Percentiles rank a stretch among this genome's conserved stretches.
These are phyloP conservation scores for Campylomormyrus tamandua DNA, from an alignment of 2,113 vertebrate genomes.

Conservation along the genomic window DNA sequence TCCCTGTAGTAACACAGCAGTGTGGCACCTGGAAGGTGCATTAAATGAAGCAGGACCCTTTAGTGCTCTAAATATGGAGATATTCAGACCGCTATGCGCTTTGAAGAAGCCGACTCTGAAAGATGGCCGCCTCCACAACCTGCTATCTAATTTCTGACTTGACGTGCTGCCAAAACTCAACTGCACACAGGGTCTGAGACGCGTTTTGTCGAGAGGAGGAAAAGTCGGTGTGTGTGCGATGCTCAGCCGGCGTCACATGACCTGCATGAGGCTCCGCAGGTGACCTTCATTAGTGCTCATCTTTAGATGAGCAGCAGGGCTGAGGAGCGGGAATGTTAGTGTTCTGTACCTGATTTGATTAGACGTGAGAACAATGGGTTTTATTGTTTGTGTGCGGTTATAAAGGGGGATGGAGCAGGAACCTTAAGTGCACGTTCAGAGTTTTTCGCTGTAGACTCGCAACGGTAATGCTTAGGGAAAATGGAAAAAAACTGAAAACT, in stretches of 20 bases:
- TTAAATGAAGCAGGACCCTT: not conserved
- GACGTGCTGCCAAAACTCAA: not conserved
- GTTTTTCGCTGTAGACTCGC: not conserved
- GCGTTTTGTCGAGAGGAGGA: not conserved
- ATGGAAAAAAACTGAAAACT: not conserved
- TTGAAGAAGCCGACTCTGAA: not conserved
- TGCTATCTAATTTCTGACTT: not conserved
- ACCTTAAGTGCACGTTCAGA: not conserved
- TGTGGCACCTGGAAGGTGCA: not conserved
- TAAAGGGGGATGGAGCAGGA: not conserved
- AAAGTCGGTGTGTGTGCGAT: not conserved
- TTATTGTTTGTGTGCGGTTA: not conserved
- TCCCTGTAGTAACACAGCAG: not conserved
- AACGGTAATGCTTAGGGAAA: not conserved
- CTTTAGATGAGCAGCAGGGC: not conserved
- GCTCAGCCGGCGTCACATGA: not conserved
- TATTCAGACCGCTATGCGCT: not conserved
- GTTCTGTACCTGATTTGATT: not conserved
- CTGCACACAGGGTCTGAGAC: not conserved
- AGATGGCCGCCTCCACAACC: not conserved
- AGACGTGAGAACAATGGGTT: not conserved
- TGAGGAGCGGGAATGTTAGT: not conserved
- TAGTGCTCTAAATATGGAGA: not conserved
- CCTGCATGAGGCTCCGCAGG: not conserved
- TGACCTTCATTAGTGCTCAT: not conserved